These are phyloP conservation scores for Drosophila merina DNA, from an alignment of 2,888 invertebrate species.

Conservation along the genomic window DNA sequence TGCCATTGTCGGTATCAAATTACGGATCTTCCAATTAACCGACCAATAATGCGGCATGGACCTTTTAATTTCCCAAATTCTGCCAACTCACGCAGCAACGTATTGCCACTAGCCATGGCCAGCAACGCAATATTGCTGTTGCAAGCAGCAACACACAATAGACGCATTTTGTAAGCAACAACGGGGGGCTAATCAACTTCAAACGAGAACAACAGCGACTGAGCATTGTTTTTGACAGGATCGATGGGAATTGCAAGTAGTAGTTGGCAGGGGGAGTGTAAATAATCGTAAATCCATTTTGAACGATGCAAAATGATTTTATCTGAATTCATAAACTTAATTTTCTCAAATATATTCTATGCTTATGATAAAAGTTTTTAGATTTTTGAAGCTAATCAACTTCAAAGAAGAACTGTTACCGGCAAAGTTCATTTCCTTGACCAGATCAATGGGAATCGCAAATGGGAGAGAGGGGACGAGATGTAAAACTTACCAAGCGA, in stretches of 20 bases:
- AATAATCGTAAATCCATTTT: constrained; percentile 3
- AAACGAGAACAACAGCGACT: constrained; percentile 67
- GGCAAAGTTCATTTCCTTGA: not conserved
- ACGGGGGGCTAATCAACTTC: constrained; percentile 76
- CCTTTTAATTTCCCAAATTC: constrained; percentile 71
- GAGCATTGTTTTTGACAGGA: constrained; percentile 31
- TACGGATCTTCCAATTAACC: constrained; percentile 77
- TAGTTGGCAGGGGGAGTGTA: constrained; percentile 4
- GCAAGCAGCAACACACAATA: constrained; percentile 58
- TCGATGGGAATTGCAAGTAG: constrained; percentile 42
- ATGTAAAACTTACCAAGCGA: constrained; percentile 5
- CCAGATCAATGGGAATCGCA: constrained; percentile 3
- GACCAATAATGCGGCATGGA: constrained; percentile 71
- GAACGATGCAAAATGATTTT: constrained; percentile 19
- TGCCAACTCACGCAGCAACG: constrained; percentile 69
- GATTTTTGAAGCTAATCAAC: not conserved
- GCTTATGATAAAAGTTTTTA: not conserved
- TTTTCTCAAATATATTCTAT: not conserved
- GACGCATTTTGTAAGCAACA: constrained; percentile 71
- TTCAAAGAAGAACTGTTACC: not conserved
- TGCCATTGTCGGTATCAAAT: constrained; percentile 71
- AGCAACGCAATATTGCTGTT: constrained; percentile 33
- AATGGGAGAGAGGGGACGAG: not conserved
- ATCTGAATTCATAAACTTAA: not conserved
- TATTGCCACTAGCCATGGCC: constrained; percentile 50